Evolutionary conservation across 2,888 invertebrate genomes (phyloP), one percentile per base, ranked within the genome.

Genomic region (Cremastobaeus sp.): DNA sequence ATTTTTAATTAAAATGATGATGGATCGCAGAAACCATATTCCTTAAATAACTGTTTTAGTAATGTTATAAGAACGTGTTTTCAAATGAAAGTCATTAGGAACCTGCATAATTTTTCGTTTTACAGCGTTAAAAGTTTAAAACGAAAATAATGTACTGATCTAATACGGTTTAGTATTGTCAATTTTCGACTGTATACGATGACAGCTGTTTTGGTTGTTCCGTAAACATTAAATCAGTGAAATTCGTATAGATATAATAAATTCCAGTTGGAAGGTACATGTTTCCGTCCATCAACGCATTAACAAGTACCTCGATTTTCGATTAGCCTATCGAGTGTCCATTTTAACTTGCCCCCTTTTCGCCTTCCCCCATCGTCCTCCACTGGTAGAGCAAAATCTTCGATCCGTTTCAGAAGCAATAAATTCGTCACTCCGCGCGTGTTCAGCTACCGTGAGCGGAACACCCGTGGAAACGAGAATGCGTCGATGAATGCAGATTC

Each of bases 351-450:
- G 48, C 69, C 75, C 75, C 74, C 65, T 68, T 57, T 74, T 74
- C 74, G 76, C 72, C n/a, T 68, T 74, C 72, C 55, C 76, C 74
- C 65, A 62, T 71, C 74, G 41, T 68, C 70, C 66, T 59, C 35
- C 48, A 39, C 66, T 57, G 60, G 72, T 47, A 60, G 72, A 65
- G 64, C 71, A 78, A 81, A 82, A 83, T 81, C 81, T 82, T 80
- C 78, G 79, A 78, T 77, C 77, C 57, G 77, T 69, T 80, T 80
- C 78, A 78, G 78, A 79, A 77, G 83, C 83, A 82, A 86, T 86
- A 85, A 86, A 86, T 85, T 84, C 84, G 82, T 85, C 85, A 83
- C 79, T 76, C 78, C 74, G 78, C 78, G 78, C 71, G 77, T 73
- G 76, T 79, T 78, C 77, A 71, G 78, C 78, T 76, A 75, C 65